Conservation (phyloP, 1,140 invertebrate species). For the Listronotus oregonensis region DNA sequence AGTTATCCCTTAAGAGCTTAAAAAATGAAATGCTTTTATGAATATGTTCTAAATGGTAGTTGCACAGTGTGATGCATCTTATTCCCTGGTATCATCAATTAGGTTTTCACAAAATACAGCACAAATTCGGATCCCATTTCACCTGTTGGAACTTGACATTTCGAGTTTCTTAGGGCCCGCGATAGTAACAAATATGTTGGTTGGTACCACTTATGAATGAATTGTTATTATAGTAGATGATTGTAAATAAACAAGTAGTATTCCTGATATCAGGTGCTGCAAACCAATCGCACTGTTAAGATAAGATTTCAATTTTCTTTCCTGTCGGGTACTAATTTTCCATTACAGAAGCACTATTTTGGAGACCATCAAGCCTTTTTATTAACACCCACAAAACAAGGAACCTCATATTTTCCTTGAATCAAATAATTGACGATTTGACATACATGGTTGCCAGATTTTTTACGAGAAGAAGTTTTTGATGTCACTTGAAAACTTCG, state of each 20-base stretch:
- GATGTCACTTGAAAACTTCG: too few relatives aligned
- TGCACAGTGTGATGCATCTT: constrained; percentile 31
- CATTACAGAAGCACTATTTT: constrained; percentile 1
- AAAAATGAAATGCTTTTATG: constrained; percentile 29
- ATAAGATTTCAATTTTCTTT: background rate
- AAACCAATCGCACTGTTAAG: background rate
- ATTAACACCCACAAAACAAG: constrained; percentile 36
- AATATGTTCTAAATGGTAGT: constrained; percentile 44
- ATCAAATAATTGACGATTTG: constrained; percentile 25
- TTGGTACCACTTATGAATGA: constrained; percentile 47
- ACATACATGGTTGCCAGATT: constrained; percentile 17
- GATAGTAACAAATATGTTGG: constrained; percentile 40
- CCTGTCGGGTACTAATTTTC: constrained; percentile 1
- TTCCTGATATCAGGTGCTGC: constrained; percentile 4
- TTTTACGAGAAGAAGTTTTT: too few relatives aligned
- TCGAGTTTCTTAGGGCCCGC: background rate
- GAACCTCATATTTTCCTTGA: constrained; percentile 27
- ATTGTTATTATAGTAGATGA: constrained; percentile 49
- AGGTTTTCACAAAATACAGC: constrained; percentile 6
- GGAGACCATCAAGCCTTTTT: constrained; percentile 25
- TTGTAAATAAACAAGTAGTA: constrained; percentile 50
- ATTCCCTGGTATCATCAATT: background rate
- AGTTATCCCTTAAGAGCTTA: constrained; percentile 16
- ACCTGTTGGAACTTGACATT: constrained; percentile 12
- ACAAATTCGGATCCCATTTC: constrained; percentile 5